These are phyloP conservation scores for Eupithecia vulgata DNA, from an alignment of 2,888 invertebrate genomes.

Conservation along the genomic window DNA sequence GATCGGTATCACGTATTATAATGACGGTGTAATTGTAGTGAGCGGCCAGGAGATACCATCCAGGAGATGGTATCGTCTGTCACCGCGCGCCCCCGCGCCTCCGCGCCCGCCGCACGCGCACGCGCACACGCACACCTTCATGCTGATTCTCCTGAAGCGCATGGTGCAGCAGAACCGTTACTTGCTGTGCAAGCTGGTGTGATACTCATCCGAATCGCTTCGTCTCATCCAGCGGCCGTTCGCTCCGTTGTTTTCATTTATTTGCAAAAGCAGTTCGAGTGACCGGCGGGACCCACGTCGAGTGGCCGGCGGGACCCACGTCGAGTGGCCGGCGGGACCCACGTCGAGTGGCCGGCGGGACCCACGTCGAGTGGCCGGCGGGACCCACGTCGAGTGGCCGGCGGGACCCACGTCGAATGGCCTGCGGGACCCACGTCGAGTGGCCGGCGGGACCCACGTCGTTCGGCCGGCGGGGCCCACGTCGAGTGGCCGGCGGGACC, in stretches of 20 bases:
- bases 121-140: background rate
- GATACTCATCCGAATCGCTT: background rate
- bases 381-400: too few species aligned
- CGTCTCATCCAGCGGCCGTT: background rate
- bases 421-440: too few species aligned
- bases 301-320: too few species aligned
- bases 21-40: constrained; percentile 29
- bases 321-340: too few species aligned
- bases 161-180: background rate
- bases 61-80: constrained; percentile 29
- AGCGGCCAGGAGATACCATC: constrained; percentile 13
- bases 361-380: too few species aligned
- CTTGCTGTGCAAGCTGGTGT: background rate
- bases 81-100: constrained; percentile 10
- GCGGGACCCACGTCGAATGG: too few species aligned
- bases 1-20: constrained; percentile 15
- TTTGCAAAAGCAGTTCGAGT: background rate
- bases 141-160: background rate
- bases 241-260: background rate
- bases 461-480: too few species aligned
- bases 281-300: too few species aligned
- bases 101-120: background rate
- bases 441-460: too few species aligned
- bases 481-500: too few species aligned
- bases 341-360: too few species aligned